These are phyloP conservation scores for Lates calcarifer DNA, from an alignment of 2,113 vertebrate species.

Conservation along the genomic window DNA sequence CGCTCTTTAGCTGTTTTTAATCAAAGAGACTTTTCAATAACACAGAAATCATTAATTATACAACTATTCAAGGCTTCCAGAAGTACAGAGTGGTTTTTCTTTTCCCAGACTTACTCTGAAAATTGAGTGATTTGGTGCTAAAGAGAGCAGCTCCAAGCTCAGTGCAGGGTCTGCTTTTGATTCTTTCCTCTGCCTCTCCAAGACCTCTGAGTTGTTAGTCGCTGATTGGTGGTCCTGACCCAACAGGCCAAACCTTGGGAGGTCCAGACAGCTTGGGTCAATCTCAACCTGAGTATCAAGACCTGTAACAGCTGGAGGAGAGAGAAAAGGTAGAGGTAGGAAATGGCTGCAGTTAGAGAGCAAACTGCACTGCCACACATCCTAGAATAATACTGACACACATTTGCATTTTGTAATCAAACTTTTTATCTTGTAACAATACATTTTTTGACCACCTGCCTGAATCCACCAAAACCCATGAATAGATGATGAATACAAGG, in stretches of 20 bases:
- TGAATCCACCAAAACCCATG: neutral
- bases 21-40: neutral
- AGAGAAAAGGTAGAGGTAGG: neutral
- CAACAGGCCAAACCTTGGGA: conserved; percentile 1
- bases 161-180: conserved; percentile 17
- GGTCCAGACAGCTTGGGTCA: conserved; percentile 36
- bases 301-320: conserved; percentile 14
- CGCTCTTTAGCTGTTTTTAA: neutral
- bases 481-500: neutral
- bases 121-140: neutral
- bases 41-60: neutral
- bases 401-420: neutral
- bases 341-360: conserved; percentile 21
- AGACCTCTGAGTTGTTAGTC: conserved; percentile 43
- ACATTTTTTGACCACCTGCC: neutral
- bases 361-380: neutral
- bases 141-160: neutral
- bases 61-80: neutral
- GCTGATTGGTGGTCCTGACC: conserved; percentile 47
- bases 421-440: neutral
- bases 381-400: neutral
- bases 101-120: neutral
- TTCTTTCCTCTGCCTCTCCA: conserved; percentile 16
- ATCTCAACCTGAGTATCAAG: neutral
- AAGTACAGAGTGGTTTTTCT: neutral